Base-by-base conservation (phyloP, 2,888 invertebrate genomes). In the Flexamia atlantica region DNA sequence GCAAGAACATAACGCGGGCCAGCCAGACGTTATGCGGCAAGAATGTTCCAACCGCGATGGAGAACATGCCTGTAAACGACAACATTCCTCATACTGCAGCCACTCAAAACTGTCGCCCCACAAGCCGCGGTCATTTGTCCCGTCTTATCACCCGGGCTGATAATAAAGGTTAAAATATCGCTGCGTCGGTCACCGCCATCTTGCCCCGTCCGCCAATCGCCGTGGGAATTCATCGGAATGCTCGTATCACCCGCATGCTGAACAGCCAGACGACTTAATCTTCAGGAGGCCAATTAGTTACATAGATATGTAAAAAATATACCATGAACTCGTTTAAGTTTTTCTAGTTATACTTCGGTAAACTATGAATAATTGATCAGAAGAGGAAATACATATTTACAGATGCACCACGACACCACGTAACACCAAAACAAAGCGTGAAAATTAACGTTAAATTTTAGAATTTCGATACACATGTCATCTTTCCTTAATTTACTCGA, bases 121-220 rank as follows among this genome's bases (percentile, higher is more conserved):
- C 53, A 53, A 23, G 53, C 20, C 23, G 53, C 53, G 5, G 53
- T 53, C 53, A 53, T 53, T 53, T 64, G 74, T 46, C 46, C 74
- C 46, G 40, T 23, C 40, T 76, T 76, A 46, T 76, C 46, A 36
- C 74, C 74, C 28, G 1, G 40, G 74, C 74, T 46, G 74, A 46
- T 42, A 76, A 76, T 46, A 46, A 76, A 76, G 46, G 74, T 76
- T 50, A 46, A 76, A 76, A 76, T 76, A 76, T 76, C 74, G 57
- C 79, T 36, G 28, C 64, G 28, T 0, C 28, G 64, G 25, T 23
- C 1, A 36, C 57, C 53, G 53, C 79, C 79, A 79, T 79, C 79
- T 79, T 79, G 79, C 3, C 23, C 50, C 40, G 74, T 28, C 74
- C n/a, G 74, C 74, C 74, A 76, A 76, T 50, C n/a, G 72, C 42